Evolutionary conservation across 35 echinoderm and acorn worm species (phyloP).

Genomic region (Stichopus chloronotus): DNA sequence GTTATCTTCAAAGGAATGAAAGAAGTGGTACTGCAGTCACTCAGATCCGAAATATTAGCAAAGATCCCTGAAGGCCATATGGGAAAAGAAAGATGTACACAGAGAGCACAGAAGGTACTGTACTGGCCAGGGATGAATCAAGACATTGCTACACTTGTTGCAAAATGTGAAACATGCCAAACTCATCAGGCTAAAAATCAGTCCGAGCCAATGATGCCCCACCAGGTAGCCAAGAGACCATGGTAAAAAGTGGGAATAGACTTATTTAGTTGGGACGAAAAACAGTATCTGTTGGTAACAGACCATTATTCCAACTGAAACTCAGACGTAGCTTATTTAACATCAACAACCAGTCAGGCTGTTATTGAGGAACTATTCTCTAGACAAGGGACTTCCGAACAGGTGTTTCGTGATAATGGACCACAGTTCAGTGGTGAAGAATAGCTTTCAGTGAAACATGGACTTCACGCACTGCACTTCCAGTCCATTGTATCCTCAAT

Average conservation of each 20-base stretch:
- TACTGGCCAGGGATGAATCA: conserved; percentile 74
- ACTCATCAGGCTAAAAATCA: conserved; percentile 31
- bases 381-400: neutral
- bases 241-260: conserved; percentile 70
- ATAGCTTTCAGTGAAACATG: neutral
- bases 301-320: conserved; percentile 6
- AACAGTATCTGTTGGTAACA: conserved; percentile 55
- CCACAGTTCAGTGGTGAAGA: conserved; percentile 12
- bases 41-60: conserved; percentile 48
- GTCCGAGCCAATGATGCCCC: conserved; percentile 52
- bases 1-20: conserved; percentile 17
- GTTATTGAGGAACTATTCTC: conserved; percentile 10
- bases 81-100: conserved; percentile 28
- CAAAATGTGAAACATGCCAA: conserved; percentile 60
- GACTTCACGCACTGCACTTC: conserved; percentile 22
- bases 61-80: conserved; percentile 66
- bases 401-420: conserved; percentile 24
- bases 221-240: conserved; percentile 48
- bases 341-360: conserved; percentile 2
- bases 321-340: neutral
- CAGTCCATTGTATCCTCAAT: neutral
- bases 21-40: conserved; percentile 52
- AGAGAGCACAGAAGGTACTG: conserved; percentile 52
- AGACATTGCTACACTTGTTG: conserved; percentile 58
- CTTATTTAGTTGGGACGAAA: conserved; percentile 50